These are phyloP conservation scores for Pseudopipra pipra DNA, from an alignment of 2,113 vertebrate genomes.

Conservation along the genomic window DNA sequence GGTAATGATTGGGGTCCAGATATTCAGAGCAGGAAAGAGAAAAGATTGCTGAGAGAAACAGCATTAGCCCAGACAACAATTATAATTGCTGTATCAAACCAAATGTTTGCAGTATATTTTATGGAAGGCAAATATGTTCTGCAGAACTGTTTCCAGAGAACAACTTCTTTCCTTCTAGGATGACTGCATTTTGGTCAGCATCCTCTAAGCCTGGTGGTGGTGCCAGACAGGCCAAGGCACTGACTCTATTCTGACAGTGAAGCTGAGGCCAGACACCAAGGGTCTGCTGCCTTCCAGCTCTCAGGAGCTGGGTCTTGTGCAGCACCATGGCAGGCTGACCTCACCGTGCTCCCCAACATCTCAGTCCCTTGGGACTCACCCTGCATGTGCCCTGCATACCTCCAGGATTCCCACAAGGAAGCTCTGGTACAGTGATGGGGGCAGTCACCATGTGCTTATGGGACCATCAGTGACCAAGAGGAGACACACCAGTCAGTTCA, in stretches of 20 bases:
- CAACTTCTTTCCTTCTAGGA: background rate
- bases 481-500: fast-evolving
- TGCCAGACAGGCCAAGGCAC: background rate
- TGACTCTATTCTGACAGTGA: fast-evolving
- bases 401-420: background rate
- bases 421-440: background rate
- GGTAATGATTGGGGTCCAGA: background rate
- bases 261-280: fast-evolving
- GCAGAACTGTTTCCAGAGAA: background rate
- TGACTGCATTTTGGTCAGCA: background rate
- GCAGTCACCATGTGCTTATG: fast-evolving
- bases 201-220: background rate
- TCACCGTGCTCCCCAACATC: background rate
- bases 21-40: background rate
- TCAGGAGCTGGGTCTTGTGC: fast-evolving
- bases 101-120: background rate
- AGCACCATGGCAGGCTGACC: background rate
- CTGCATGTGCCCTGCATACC: background rate
- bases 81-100: background rate
- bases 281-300: background rate
- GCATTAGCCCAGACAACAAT: background rate
- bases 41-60: background rate
- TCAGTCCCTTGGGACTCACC: background rate
- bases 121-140: background rate
- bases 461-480: fast-evolving